Base-by-base conservation (phyloP, 2,888 invertebrate genomes). In the Andrena flavipes region DNA sequence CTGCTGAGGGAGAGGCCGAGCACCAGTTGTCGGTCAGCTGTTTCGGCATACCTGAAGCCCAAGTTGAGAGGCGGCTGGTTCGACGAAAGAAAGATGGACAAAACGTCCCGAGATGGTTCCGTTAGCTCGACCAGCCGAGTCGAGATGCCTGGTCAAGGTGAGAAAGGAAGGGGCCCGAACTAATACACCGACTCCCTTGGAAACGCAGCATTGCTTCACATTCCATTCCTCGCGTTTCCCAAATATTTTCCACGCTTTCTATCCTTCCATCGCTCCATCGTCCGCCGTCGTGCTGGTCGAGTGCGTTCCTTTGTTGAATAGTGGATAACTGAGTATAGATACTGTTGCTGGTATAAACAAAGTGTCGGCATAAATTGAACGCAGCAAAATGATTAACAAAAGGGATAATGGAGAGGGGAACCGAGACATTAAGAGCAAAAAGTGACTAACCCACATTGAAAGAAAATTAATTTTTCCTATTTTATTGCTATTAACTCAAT, bases 41-140 rank as follows among this genome's bases (percentile, higher is more conserved):
- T 86, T 86, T 81, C 73, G 86, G 75, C 81, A 84, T 83, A 78
- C 71, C 62, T 76, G 60, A 51, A 33, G 62, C 64, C 80, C 35
- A 49, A 60, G 69, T 71, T 56, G 59, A 48, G 33, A 49, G 56
- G 35, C 48, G 54, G 65, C 42, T 60, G 83, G 65, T 80, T 87
- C 35, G 74, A 65, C 60, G 79, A 83, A 76, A 70, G 73, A 72
- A 71, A 78, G 84, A 78, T 68, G 85, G 80, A 80, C 78, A 69
- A 85, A 84, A 86, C 86, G 74, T 86, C 75, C 65, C 51, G 64
- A 59, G 48, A 69, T 60, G 73, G 88, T 87, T 86, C 87, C 87
- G 87, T 87, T 87, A 87, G 68, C 69, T 87, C 82, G 82, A 77
- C 85, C 84, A 86, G 76, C 42, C 68, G 67, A 79, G 63, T 75